Evolutionary conservation across 2,888 invertebrate species (phyloP), one percentile per base, ranked within the genome.

Genomic region (Eupithecia subumbrata): DNA sequence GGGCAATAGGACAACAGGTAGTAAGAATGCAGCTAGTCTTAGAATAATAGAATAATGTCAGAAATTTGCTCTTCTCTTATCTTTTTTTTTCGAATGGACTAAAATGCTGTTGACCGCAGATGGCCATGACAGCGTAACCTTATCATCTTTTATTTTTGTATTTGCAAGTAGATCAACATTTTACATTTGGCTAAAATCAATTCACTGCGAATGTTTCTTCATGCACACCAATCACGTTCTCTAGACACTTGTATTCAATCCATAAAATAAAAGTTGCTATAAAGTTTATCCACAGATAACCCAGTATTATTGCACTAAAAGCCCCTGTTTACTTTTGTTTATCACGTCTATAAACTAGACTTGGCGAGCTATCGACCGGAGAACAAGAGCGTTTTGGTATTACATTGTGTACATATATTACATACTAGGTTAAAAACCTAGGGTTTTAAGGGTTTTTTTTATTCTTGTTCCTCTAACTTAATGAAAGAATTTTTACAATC

Each of bases 251-350:
- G 60, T 60, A 60, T 60, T 60, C 60, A 60, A 60, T 60, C 12
- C n/a, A 56, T 60, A 60, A 60, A 60, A 60, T 60, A 69, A 69
- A 69, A 25, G 34, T 52, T 48, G 34, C 71, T 14, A 67, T 52
- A 66, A 43, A 67, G 34, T 72, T 63, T 64, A 69, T 69, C 18
- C 48, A 48, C 48, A 63, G 37, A 48, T 43, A 18, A 69, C 37
- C 48, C 64, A 37, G 40, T 63, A 66, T 70, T 74, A 67, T 74
- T 74, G 72, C 73, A 75, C 75, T 78, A 56, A 76, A 78, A 75
- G 71, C 77, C 75, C 56, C 45, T 80, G 78, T 79, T 80, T 79
- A 75, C 74, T 76, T 76, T 78, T 74, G 77, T 75, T 81, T 76
- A 79, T 74, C 71, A 67, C 68, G 71, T 72, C 76, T 74, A 75